Percentiles rank a stretch among this genome's conserved stretches.
These are phyloP conservation scores for Conopomorpha cramerella DNA, from an alignment of 1,140 invertebrate genomes.

Conservation along the genomic window DNA sequence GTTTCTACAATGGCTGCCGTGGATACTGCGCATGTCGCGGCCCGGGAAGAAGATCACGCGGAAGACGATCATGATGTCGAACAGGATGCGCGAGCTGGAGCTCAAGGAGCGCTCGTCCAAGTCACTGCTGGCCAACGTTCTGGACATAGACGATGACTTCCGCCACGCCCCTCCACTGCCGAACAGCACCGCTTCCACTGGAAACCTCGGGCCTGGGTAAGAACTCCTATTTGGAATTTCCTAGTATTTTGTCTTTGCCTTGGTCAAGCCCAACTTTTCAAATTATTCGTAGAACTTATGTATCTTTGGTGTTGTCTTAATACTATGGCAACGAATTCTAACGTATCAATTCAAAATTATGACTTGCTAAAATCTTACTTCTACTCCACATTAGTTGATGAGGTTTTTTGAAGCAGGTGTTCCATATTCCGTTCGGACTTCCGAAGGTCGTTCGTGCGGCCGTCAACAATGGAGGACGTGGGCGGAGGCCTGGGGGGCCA, in stretches of 20 bases:
- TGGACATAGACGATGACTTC: constrained; percentile 95
- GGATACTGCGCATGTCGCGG: constrained; percentile 90
- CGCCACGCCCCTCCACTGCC: constrained; percentile 64
- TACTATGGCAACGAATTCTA: no score
- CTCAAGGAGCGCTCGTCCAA: constrained; percentile 91
- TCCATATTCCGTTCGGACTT: constrained; percentile 56
- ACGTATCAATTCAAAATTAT: no score
- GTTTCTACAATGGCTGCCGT: constrained; percentile 96
- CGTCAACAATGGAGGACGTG: constrained; percentile 67
- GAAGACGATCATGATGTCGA: constrained; percentile 86
- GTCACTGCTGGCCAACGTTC: constrained; percentile 89
- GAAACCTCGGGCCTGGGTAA: constrained; percentile 59
- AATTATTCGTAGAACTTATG: no score
- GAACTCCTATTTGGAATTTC: no score
- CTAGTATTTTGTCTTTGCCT: no score
- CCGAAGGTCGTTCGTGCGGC: constrained; percentile 62
- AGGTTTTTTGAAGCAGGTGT: no score
- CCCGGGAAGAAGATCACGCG: constrained; percentile 93
- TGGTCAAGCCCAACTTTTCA: no score
- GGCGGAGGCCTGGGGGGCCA: constrained; percentile 51
- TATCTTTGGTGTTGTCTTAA: no score
- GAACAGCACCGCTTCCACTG: constrained; percentile 60
- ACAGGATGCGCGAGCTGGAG: constrained; percentile 88
- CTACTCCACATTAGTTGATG: no score
- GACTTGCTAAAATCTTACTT: no score